These are phyloP conservation scores for Chloroceryle aenea DNA, from an alignment of 2,113 vertebrate species.

Conservation along the genomic window DNA sequence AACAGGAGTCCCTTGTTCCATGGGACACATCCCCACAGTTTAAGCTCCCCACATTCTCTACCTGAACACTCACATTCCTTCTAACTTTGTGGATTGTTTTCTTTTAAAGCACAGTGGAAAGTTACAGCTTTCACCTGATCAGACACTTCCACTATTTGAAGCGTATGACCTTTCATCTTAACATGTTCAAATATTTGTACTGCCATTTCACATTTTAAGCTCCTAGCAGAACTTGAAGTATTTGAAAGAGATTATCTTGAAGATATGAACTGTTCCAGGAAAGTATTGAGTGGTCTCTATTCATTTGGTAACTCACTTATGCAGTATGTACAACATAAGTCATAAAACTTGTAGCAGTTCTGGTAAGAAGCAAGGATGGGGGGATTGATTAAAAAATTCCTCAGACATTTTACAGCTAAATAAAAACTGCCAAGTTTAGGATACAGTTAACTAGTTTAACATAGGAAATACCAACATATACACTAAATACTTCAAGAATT, in stretches of 20 bases:
- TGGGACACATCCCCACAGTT: neutral
- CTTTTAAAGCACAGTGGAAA: conserved; percentile 17
- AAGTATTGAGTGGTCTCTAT: neutral
- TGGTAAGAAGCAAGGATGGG: neutral
- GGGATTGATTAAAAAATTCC: neutral
- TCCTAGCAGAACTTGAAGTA: conserved; percentile 15
- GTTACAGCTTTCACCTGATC: conserved; percentile 25
- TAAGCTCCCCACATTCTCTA: neutral
- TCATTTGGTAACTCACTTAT: neutral
- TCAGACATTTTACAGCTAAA: neutral
- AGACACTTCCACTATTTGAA: neutral
- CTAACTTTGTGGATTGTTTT: neutral
- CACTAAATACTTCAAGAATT: neutral
- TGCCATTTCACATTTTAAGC: conserved; percentile 33
- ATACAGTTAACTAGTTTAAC: neutral
- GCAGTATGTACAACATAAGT: neutral
- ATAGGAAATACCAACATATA: neutral
- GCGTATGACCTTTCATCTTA: conserved; percentile 30
- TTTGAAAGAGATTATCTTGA: conserved; percentile 8
- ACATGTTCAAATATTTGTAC: conserved; percentile 43
- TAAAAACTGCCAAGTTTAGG: neutral
- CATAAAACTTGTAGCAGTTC: neutral
- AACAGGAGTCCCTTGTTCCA: neutral
- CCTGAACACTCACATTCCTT: neutral
- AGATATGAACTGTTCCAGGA: neutral